These are phyloP conservation scores for Gerris buenoi DNA, from an alignment of 1,140 invertebrate species.

Conservation along the genomic window DNA sequence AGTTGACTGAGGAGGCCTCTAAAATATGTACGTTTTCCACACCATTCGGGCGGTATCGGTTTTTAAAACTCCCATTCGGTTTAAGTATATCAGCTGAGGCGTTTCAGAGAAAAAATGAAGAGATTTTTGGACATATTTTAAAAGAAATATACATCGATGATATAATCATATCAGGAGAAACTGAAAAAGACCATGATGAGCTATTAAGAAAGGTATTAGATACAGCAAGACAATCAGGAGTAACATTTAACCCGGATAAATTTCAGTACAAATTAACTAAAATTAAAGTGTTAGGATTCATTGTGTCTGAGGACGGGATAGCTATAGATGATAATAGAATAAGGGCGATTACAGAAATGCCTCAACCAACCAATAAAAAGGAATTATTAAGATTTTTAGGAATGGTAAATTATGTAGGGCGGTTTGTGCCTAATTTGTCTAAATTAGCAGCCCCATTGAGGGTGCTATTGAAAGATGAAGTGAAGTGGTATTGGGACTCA, in stretches of 20 bases:
- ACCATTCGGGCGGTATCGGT: not conserved
- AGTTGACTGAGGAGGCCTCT: not conserved
- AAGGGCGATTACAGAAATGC: not conserved
- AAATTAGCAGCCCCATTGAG: not conserved
- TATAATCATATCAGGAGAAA: not conserved
- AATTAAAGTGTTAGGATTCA: not conserved
- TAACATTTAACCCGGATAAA: not conserved
- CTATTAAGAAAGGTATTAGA: not conserved
- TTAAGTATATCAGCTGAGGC: not conserved
- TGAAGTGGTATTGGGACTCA: not conserved
- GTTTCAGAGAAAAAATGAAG: not conserved
- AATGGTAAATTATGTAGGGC: not conserved
- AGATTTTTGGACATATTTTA: not conserved
- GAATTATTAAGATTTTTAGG: not conserved
- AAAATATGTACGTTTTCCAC: not conserved
- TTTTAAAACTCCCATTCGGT: not conserved
- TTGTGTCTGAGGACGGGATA: not conserved
- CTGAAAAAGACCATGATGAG: not conserved
- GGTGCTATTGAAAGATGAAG: not conserved
- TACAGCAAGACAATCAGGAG: not conserved
- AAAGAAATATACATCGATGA: not conserved
- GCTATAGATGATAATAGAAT: not conserved
- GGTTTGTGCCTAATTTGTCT: not conserved
- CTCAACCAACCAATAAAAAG: not conserved
- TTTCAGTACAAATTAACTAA: not conserved